Percentiles rank a stretch among this genome's conserved stretches.
Evolutionary conservation across 2,888 invertebrate species (phyloP).

Genomic region (Synanthedon formicaeformis): DNA sequence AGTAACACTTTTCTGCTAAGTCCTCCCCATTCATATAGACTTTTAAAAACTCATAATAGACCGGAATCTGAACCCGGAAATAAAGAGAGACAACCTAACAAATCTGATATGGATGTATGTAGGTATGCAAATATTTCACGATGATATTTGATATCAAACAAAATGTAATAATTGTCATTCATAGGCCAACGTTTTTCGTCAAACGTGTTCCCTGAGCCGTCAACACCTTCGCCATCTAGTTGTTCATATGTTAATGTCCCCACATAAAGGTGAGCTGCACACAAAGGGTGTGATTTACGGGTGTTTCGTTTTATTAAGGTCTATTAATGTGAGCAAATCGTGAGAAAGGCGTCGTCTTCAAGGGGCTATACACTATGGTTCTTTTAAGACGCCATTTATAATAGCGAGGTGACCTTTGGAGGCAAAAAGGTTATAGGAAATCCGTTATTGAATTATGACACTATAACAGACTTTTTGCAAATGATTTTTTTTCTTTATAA

Average conservation of each 20-base stretch:
- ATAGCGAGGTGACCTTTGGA: conserved; percentile 12
- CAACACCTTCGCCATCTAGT: conserved; percentile 66
- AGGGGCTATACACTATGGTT: conserved; percentile 30
- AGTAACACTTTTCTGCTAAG: no score
- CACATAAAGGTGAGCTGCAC: conserved; percentile 46
- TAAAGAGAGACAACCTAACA: not conserved
- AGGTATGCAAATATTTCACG: not conserved
- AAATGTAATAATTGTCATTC: not conserved
- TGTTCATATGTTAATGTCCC: conserved; percentile 56
- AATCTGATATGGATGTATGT: not conserved
- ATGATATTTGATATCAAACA: not conserved
- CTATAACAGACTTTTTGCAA: not conserved
- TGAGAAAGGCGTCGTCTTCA: conserved; percentile 49
- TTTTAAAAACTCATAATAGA: no score
- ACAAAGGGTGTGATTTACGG: conserved; percentile 64
- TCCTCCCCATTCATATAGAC: no score
- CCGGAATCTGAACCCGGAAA: no score
- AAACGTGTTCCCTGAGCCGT: conserved; percentile 54
- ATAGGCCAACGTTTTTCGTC: not conserved
- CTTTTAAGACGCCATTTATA: conserved; percentile 40
- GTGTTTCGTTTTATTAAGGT: conserved; percentile 51
- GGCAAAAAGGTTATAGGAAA: conserved; percentile 3
- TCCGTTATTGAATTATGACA: not conserved
- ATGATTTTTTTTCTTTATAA: not conserved
- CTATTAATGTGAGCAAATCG: conserved; percentile 54